Base-by-base conservation (phyloP, 1,140 invertebrate species). In the Drosophila guanche region DNA sequence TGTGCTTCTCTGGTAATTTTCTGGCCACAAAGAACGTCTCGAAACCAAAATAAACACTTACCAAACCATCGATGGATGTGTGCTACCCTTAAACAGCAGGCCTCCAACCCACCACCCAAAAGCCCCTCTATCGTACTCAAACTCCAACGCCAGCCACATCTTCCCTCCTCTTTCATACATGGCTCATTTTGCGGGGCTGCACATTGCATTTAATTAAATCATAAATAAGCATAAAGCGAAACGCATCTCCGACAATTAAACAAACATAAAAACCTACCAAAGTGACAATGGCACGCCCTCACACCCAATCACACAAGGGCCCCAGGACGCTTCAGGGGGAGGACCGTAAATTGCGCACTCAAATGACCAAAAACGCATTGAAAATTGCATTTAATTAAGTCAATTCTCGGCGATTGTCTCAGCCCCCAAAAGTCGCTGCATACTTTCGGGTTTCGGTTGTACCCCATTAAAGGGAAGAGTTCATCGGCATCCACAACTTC, bases 351-450 rank as follows among this genome's bases (percentile, higher is more conserved):
- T 85, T 86, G 81, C 77, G 51, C 83, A 86, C 57, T 78, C 65
- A 77, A 88, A 86, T 88, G 78, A 54, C 62, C 76, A 79, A 80
- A 73, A 84, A 69, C 73, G 69, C 73, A 86, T 69, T 88, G 60
- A 68, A 81, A 86, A 88, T 81, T 81, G 83, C 83, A 86, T 88
- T 86, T 88, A 86, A 86, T 86, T 77, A 88, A 86, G 83, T 86
- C 77, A 71, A 70, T 88, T 86, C 55, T 47, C 47, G 33, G 47
- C 62, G 22, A 25, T 65, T 53, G 55, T 51, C 59, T 45, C 48
- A 20, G 20, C 52, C 47, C 51, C 51, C 46, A 54, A 81, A 81
- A 76, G 58, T 48, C 56, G 16, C 42, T 61, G 58, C 73, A 58
- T 63, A 69, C 55, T 57, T 71, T 37, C 43, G 20, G 48, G 47